Evolutionary conservation across 2,797 vertebrate genomes (phyloP).

Genomic region (Epinephelus malabaricus): DNA sequence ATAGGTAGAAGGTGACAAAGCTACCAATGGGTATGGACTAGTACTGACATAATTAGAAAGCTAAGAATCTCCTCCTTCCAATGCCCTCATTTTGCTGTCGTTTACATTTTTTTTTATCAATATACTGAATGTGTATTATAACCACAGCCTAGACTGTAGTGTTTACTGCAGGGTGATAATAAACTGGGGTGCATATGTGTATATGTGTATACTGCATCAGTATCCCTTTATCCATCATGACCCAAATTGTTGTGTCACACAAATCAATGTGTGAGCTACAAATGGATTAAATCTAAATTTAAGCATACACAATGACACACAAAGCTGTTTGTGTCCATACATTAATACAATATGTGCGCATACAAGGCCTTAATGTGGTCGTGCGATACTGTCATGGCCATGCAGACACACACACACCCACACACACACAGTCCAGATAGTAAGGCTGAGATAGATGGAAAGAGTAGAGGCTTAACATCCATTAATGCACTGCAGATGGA

Average conservation of each 20-base stretch:
- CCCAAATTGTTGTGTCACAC: neutral
- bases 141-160: too few relatives aligned
- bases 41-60: too few relatives aligned
- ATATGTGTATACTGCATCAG: conserved; percentile 3
- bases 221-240: conserved; percentile 9
- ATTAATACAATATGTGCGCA: conserved; percentile 20
- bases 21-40: too few relatives aligned
- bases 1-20: too few relatives aligned
- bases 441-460: conserved; percentile 36
- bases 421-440: conserved; percentile 9
- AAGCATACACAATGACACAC: neutral
- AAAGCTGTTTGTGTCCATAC: conserved; percentile 27
- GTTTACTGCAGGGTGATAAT: neutral
- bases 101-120: too few relatives aligned
- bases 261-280: conserved; percentile 18
- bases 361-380: conserved; percentile 33
- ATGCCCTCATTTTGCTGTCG: too few relatives aligned
- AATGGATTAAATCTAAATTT: conserved; percentile 22
- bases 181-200: neutral
- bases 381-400: conserved; percentile 19
- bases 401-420: conserved; percentile 13
- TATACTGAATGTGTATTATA: too few relatives aligned
- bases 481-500: conserved; percentile 78
- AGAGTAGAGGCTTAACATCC: conserved; percentile 73
- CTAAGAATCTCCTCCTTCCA: too few relatives aligned